phyloP scores from a whole-genome alignment of 2,888 invertebrate genomes.

The Limnephilus rhombicus region DNA sequence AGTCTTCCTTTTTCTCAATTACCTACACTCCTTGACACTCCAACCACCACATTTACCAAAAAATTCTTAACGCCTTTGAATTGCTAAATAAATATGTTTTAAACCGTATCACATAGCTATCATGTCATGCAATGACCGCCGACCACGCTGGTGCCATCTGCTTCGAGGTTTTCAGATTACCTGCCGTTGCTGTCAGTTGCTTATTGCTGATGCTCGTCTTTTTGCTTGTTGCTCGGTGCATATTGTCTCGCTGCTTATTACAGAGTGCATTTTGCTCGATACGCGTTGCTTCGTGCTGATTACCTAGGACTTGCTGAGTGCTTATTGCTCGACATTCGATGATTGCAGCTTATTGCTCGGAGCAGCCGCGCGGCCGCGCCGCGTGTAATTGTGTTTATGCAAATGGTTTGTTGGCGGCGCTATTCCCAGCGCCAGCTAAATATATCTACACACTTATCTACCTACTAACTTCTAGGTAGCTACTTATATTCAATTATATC shows the following conservation, averaged over 20 bases:
- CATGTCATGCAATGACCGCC: no score
- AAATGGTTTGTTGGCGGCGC: constrained; percentile 33
- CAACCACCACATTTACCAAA: no score
- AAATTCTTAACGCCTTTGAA: no score
- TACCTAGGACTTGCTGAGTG: neutral
- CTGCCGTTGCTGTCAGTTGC: no score
- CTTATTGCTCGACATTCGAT: neutral
- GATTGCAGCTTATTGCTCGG: neutral
- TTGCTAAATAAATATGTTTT: no score
- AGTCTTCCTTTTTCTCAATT: no score
- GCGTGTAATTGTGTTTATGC: constrained; percentile 36
- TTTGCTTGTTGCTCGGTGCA: neutral
- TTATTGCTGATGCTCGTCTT: neutral
- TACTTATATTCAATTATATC: neutral
- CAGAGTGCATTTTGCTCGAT: neutral
- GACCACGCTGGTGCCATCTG: no score
- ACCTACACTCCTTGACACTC: no score
- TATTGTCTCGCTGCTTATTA: neutral
- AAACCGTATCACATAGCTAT: no score
- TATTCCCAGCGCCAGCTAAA: constrained; percentile 40
- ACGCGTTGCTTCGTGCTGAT: neutral
- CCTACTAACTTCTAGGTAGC: neutral
- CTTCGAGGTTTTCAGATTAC: no score
- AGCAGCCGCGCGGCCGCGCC: neutral
- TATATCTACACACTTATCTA: constrained; percentile 11